phyloP scores from a whole-genome alignment of 2,888 invertebrate species.

The Caenorhabditis uteleia region DNA sequence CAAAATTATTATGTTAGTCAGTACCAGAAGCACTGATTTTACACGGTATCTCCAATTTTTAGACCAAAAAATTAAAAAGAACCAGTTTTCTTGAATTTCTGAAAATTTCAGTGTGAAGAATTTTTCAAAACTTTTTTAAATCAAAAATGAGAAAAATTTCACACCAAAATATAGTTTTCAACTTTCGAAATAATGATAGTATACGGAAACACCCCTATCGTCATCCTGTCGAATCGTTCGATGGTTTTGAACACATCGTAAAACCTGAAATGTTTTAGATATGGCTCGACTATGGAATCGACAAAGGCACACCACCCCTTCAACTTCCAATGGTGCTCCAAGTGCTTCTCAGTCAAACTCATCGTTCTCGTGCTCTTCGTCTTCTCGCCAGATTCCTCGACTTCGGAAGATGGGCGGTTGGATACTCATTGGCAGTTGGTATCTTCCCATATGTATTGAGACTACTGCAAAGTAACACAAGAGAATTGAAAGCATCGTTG shows the following conservation, averaged over 20 bases:
- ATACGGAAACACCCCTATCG: too few species aligned
- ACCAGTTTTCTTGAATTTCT: too few species aligned
- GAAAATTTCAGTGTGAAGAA: too few species aligned
- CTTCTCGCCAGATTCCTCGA: slow-evolving; percentile 90
- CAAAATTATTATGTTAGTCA: too few species aligned
- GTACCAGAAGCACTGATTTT: too few species aligned
- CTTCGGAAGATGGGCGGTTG: slow-evolving; percentile 91
- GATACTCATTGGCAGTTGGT: slow-evolving; percentile 84
- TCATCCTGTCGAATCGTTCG: neutral
- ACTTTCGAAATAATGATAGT: too few species aligned
- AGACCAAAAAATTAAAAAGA: too few species aligned
- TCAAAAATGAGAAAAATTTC: too few species aligned
- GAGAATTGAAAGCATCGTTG: slow-evolving; percentile 87
- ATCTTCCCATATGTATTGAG: slow-evolving; percentile 96
- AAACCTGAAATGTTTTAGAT: slow-evolving; percentile 76
- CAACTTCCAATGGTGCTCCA: slow-evolving; percentile 96
- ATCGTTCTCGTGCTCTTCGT: slow-evolving; percentile 91
- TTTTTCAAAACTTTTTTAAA: too few species aligned
- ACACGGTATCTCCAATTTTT: too few species aligned
- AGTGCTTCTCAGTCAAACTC: slow-evolving; percentile 75
- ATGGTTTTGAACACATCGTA: neutral
- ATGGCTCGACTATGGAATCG: slow-evolving; percentile 84
- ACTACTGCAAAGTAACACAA: slow-evolving; percentile 80
- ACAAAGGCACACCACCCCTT: slow-evolving; percentile 82
- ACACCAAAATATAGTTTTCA: too few species aligned